A percentile compares a stretch with the other conserved stretches of the same genome.
Conservation (phyloP, 2,797 vertebrate genomes). For the Eulemur albifrons region DNA sequence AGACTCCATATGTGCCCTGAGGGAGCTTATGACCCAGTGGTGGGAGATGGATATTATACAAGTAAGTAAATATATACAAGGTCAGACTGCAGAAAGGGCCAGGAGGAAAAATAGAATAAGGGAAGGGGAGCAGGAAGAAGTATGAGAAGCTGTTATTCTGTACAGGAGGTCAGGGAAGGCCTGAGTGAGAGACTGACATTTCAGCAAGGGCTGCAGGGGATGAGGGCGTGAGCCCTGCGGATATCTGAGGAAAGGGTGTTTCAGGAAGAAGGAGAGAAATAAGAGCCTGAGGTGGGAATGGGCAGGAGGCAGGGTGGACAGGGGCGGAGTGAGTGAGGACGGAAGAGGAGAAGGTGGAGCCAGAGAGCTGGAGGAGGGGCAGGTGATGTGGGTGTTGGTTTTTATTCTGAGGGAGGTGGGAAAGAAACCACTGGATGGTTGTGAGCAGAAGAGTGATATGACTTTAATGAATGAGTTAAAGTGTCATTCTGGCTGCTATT, state of each 20-base stretch:
- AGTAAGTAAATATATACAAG: neutral
- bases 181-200: neutral
- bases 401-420: neutral
- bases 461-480: neutral
- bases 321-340: accelerated
- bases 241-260: neutral
- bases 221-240: neutral
- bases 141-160: neutral
- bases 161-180: neutral
- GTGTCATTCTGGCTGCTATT: neutral
- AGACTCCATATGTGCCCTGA: neutral
- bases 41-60: neutral
- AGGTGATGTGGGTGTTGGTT: accelerated
- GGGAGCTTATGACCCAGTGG: neutral
- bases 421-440: neutral
- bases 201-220: neutral
- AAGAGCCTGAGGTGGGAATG: neutral
- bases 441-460: neutral
- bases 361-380: no score
- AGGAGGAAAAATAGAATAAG: neutral
- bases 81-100: neutral
- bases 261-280: neutral
- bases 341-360: neutral
- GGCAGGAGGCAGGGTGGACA: no score
- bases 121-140: neutral